Percentiles rank a stretch among this genome's conserved stretches.
phyloP scores from a whole-genome alignment of 2,888 invertebrate species.

The Rhogogaster chlorosoma region DNA sequence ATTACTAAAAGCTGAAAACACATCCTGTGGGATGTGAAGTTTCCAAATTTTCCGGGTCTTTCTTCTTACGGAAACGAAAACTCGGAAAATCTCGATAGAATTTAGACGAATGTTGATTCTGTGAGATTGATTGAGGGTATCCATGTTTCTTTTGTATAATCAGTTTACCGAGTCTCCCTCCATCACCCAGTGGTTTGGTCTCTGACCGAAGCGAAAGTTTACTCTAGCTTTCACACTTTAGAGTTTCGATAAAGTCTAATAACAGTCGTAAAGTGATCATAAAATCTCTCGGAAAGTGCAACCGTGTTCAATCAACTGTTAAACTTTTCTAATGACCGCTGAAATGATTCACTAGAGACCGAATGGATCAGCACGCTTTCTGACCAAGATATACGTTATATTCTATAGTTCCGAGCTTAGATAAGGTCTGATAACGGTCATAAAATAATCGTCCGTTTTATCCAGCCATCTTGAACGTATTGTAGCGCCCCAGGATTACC shows the following conservation, averaged over 20 bases:
- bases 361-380: conserved; percentile 48
- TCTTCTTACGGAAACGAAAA: not conserved
- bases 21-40: not conserved
- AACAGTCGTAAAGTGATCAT: conserved; percentile 27
- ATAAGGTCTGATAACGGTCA: conserved; percentile 56
- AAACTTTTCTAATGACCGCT: not conserved
- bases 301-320: conserved; percentile 13
- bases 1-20: not conserved
- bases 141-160: not conserved
- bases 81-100: not conserved
- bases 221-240: not conserved
- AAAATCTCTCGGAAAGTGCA: not conserved
- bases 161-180: not conserved
- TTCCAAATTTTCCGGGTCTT: not conserved
- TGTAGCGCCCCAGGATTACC: conserved; percentile 56
- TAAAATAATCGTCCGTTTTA: conserved; percentile 58
- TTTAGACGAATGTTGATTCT: not conserved
- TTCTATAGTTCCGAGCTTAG: conserved; percentile 45
- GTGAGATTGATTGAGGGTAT: not conserved
- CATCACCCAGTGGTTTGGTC: not conserved
- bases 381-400: conserved; percentile 46
- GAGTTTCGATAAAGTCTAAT: not conserved
- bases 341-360: not conserved
- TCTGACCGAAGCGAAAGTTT: not conserved
- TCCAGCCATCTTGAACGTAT: conserved; percentile 55